These are phyloP conservation scores for Camponotus pennsylvanicus DNA, from an alignment of 1,140 invertebrate genomes.

Conservation along the genomic window DNA sequence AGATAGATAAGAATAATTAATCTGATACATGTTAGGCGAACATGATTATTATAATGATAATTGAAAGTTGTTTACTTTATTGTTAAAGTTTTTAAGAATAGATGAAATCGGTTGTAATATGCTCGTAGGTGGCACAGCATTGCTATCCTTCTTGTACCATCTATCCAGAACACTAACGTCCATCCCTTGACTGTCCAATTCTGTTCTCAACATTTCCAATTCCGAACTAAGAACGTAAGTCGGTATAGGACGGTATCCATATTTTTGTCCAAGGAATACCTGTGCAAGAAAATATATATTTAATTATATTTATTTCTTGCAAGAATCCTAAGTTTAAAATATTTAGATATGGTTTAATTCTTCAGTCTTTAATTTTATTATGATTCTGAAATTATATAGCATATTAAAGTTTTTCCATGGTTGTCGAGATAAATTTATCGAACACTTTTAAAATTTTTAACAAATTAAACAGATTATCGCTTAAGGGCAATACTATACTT, in stretches of 20 bases:
- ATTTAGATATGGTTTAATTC: neutral
- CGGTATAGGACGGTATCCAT: conserved; percentile 98
- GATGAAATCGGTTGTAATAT: conserved; percentile 98
- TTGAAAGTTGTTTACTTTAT: conserved; percentile 91
- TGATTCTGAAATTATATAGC: neutral
- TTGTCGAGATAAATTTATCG: neutral
- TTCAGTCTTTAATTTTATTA: neutral
- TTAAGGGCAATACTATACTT: neutral
- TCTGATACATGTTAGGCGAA: too few relatives aligned
- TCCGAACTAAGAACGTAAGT: conserved; percentile 97
- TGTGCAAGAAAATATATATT: conserved; percentile 76
- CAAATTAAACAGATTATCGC: neutral
- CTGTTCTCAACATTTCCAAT: conserved; percentile 94
- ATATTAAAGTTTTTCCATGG: neutral
- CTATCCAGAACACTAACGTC: conserved; percentile 95
- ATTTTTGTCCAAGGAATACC: conserved; percentile 99
- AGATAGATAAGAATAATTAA: conserved; percentile 20
- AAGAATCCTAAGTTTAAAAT: neutral
- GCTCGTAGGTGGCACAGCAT: conserved; percentile 97
- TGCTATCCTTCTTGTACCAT: conserved; percentile 99
- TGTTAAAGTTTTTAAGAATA: conserved; percentile 98
- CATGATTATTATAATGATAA: neutral
- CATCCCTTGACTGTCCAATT: conserved; percentile 91
- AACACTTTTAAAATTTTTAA: neutral
- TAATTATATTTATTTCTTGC: conserved; percentile 19